phyloP scores from a whole-genome alignment of 2,888 invertebrate genomes.

The Autographa gamma region DNA sequence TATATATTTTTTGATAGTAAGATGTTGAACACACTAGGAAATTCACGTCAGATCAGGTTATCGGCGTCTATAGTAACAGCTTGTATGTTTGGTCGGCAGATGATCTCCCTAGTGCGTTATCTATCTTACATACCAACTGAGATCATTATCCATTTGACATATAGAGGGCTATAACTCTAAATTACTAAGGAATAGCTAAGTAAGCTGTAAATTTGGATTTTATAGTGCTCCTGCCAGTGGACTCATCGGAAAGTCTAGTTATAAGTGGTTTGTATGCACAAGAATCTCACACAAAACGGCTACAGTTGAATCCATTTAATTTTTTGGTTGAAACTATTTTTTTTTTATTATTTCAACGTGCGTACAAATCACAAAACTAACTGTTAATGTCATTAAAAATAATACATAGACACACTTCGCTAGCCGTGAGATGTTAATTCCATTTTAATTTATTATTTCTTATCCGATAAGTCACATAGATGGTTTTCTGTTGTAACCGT shows the following conservation, averaged over 20 bases:
- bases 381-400: conserved; percentile 16
- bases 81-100: background rate
- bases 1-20: background rate
- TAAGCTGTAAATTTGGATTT: conserved; percentile 25
- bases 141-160: background rate
- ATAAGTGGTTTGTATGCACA: conserved; percentile 62
- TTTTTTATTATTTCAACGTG: conserved; percentile 39
- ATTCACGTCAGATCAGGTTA: background rate
- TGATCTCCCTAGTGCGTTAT: background rate
- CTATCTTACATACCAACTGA: background rate
- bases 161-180: conserved; percentile 12
- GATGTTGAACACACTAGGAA: background rate
- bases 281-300: conserved; percentile 61
- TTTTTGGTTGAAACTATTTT: conserved; percentile 17
- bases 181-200: background rate
- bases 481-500: conserved; percentile 59
- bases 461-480: conserved; percentile 54
- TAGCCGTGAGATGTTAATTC: conserved; percentile 57
- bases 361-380: conserved; percentile 35
- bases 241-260: conserved; percentile 47
- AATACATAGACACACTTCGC: conserved; percentile 37
- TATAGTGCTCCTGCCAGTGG: conserved; percentile 53
- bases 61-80: background rate
- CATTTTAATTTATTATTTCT: conserved; percentile 68
- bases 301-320: conserved; percentile 34